Percentiles rank a stretch among this genome's conserved stretches.
These are phyloP conservation scores for Zapornia atra DNA, from an alignment of 2,113 vertebrate species.

Conservation along the genomic window DNA sequence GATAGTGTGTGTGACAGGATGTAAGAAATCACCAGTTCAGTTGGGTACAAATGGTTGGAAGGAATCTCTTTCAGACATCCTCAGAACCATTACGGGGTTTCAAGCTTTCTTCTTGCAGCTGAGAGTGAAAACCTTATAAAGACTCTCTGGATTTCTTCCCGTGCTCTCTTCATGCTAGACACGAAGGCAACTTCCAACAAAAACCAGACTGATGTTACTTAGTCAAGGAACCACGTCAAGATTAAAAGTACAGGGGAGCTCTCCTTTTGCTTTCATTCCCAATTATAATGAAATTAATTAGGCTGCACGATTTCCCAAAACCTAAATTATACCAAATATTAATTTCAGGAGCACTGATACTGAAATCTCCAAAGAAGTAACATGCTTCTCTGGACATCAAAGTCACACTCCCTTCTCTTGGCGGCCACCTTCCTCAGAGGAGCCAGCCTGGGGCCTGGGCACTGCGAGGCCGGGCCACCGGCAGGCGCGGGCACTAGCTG, in stretches of 20 bases:
- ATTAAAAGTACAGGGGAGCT: neutral
- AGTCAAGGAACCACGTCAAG: neutral
- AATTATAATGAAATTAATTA: neutral
- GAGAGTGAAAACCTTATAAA: neutral
- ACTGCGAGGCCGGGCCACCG: too few relatives aligned
- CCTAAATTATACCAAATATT: fast-evolving
- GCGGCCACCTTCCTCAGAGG: neutral
- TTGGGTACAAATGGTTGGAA: fast-evolving
- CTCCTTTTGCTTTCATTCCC: neutral
- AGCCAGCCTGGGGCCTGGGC: neutral
- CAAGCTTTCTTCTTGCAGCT: neutral
- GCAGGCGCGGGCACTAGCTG: neutral
- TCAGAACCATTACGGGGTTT: neutral
- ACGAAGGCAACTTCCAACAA: fast-evolving
- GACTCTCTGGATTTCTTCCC: neutral
- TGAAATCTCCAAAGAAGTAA: fast-evolving
- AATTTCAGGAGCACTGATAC: neutral
- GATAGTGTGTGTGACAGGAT: fast-evolving
- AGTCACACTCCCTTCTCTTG: fast-evolving
- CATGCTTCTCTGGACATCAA: neutral
- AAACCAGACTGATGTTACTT: neutral
- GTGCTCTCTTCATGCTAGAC: neutral
- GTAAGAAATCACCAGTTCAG: neutral
- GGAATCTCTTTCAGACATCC: neutral
- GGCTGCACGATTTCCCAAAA: neutral